These are phyloP conservation scores for Balanococcus diminutus DNA, from an alignment of 2,888 invertebrate species.

Conservation along the genomic window DNA sequence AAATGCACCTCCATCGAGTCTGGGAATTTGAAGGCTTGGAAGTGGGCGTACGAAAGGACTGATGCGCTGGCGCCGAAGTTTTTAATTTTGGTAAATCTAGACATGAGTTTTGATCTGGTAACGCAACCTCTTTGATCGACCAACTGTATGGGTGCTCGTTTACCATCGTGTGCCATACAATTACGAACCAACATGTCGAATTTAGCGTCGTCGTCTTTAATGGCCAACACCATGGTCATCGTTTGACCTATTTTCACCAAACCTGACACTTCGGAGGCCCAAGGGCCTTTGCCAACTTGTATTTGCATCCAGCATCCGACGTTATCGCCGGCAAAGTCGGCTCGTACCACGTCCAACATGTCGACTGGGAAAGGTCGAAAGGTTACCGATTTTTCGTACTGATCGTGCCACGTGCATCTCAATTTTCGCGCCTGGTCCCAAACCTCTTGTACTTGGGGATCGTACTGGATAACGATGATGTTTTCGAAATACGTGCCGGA, in stretches of 20 bases:
- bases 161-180: conserved; percentile 93
- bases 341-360: conserved; percentile 92
- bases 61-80: conserved; percentile 93
- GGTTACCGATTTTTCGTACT: conserved; percentile 93
- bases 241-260: conserved; percentile 94
- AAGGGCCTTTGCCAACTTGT: conserved; percentile 92
- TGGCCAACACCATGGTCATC: conserved; percentile 95
- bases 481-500: conserved; percentile 94
- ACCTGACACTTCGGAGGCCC: conserved; percentile 94
- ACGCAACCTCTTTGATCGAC: conserved; percentile 93
- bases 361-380: conserved; percentile 94
- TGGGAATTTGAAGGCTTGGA: conserved; percentile 95
- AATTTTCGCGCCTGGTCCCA: conserved; percentile 94
- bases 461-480: conserved; percentile 90
- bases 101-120: conserved; percentile 90
- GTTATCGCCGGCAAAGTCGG: conserved; percentile 93
- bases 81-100: conserved; percentile 91
- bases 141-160: conserved; percentile 88
- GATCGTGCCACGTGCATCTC: conserved; percentile 93
- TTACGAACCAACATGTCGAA: conserved; percentile 95
- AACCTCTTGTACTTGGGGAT: conserved; percentile 88
- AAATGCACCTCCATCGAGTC: conserved; percentile 97
- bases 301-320: conserved; percentile 98
- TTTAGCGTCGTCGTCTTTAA: conserved; percentile 92
- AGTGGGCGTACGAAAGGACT: conserved; percentile 88